These are phyloP conservation scores for Atractosteus spatula DNA, from an alignment of 2,113 vertebrate genomes.

Conservation along the genomic window DNA sequence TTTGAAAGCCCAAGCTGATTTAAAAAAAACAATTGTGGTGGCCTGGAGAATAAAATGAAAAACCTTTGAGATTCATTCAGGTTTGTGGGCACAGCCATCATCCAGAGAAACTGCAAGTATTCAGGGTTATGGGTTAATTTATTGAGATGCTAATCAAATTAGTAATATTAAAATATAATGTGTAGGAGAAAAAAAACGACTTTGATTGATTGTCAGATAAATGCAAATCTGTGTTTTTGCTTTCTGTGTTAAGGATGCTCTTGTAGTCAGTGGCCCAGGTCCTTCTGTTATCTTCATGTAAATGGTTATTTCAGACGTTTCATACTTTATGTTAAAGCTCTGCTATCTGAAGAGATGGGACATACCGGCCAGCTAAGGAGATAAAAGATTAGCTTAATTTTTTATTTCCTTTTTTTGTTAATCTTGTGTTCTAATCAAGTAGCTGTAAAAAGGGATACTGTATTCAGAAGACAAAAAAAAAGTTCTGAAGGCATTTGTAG, in stretches of 20 bases:
- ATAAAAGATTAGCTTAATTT: constrained; percentile 4
- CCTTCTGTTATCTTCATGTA: neutral
- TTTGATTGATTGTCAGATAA: constrained; percentile 12
- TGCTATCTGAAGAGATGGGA: constrained; percentile 1
- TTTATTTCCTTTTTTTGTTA: constrained; percentile 19
- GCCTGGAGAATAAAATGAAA: too few species aligned
- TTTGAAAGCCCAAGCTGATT: too few species aligned
- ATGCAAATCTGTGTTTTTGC: constrained; percentile 1
- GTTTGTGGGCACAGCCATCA: too few species aligned
- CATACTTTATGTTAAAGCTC: constrained; percentile 20
- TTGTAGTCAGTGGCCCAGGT: neutral
- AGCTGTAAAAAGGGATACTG: constrained; percentile 46
- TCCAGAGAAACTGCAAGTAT: constrained; percentile 35
- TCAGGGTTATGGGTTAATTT: constrained; percentile 53
- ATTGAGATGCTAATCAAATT: constrained; percentile 60
- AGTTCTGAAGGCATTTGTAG: constrained; percentile 56
- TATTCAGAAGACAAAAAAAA: constrained; percentile 34
- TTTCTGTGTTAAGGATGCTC: constrained; percentile 2
- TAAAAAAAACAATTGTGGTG: too few species aligned
- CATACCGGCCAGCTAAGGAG: constrained; percentile 13
- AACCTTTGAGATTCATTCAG: too few species aligned
- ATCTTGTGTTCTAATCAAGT: constrained; percentile 27
- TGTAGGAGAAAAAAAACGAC: constrained; percentile 28
- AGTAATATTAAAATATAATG: constrained; percentile 45
- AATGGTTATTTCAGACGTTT: constrained; percentile 18